phyloP scores from a whole-genome alignment of 2,797 vertebrate species.

The Molossus alvarezi region DNA sequence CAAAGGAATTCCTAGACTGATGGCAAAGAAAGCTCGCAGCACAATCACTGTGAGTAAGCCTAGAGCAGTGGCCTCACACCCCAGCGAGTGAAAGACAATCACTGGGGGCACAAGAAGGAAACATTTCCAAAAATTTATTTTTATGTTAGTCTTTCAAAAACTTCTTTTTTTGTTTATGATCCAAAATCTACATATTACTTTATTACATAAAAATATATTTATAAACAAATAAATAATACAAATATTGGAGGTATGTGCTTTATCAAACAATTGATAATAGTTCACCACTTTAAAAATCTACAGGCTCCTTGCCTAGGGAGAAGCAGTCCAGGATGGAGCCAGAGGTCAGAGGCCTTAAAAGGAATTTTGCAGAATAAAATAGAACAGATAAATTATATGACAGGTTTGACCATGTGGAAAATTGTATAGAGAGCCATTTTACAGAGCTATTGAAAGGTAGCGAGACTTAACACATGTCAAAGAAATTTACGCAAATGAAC shows the following conservation, averaged over 20 bases:
- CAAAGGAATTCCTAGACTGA: background rate
- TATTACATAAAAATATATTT: constrained; percentile 51
- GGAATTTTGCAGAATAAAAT: constrained; percentile 68
- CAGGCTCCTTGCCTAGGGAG: background rate
- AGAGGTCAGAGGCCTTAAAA: constrained; percentile 26
- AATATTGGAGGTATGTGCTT: background rate
- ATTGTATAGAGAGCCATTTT: constrained; percentile 54
- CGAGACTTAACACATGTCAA: background rate
- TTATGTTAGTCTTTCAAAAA: background rate
- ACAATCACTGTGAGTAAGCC: background rate
- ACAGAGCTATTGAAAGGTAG: constrained; percentile 33
- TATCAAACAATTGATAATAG: background rate
- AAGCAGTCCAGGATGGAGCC: background rate
- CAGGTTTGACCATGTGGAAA: constrained; percentile 64
- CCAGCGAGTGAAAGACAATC: background rate
- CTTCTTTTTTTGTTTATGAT: constrained; percentile 20
- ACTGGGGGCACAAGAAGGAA: background rate
- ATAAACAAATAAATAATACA: constrained; percentile 58
- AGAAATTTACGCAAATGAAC: constrained; percentile 68
- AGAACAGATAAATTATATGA: constrained; percentile 54
- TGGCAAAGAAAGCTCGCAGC: background rate
- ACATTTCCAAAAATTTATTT: background rate
- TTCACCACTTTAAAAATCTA: background rate
- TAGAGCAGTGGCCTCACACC: background rate
- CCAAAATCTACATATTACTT: background rate